Percentiles rank a stretch among this genome's conserved stretches.
Evolutionary conservation across 2,113 vertebrate genomes (phyloP).

Genomic region (Centrocercus urophasianus): DNA sequence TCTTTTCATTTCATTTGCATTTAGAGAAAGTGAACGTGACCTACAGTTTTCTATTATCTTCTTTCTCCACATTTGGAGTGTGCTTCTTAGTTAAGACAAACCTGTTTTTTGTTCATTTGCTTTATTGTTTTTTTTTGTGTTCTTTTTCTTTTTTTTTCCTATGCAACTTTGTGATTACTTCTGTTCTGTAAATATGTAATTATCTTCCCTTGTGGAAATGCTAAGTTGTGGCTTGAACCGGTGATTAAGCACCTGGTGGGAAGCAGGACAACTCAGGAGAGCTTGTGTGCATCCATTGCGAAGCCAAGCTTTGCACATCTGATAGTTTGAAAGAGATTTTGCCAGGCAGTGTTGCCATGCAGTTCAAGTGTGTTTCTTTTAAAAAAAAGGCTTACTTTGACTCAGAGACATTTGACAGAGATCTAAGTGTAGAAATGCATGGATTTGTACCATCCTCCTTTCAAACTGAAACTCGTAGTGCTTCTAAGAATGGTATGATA

Average conservation of each 20-base stretch:
- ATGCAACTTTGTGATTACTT: neutral
- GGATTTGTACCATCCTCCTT: constrained; percentile 15
- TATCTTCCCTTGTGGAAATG: neutral
- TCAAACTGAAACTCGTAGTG: neutral
- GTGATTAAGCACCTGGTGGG: too few relatives aligned
- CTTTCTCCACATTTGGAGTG: neutral
- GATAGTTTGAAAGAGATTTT: neutral
- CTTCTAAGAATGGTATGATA: neutral
- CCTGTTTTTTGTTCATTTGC: neutral
- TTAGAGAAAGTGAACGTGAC: neutral
- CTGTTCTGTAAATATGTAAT: neutral
- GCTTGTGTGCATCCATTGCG: neutral
- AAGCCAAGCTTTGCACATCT: neutral
- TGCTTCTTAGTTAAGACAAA: neutral
- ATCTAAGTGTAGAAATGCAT: constrained; percentile 8
- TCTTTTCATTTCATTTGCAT: constrained; percentile 12
- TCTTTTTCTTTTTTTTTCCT: neutral
- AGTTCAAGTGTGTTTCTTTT: neutral
- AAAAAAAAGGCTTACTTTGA: neutral
- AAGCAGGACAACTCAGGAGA: too few relatives aligned
- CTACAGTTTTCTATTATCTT: neutral
- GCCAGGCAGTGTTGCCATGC: neutral
- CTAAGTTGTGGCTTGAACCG: too few relatives aligned
- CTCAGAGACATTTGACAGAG: constrained; percentile 17
- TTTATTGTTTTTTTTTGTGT: neutral